These are phyloP conservation scores for Sciurus niger DNA, from an alignment of 2,113 vertebrate genomes.

Conservation along the genomic window DNA sequence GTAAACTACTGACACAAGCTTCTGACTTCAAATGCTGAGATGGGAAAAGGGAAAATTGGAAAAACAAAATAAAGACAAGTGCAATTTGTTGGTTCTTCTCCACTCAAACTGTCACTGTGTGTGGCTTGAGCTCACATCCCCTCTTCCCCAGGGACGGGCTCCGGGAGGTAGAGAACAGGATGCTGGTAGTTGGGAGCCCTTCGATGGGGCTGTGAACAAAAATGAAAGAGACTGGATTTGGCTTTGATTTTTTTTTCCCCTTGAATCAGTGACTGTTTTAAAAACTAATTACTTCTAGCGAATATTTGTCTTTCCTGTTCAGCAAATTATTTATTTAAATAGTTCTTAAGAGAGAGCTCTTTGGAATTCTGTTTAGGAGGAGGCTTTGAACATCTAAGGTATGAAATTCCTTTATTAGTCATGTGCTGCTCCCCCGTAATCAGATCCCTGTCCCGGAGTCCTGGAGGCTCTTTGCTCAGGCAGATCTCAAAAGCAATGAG, in stretches of 20 bases:
- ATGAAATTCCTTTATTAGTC: conserved; percentile 83
- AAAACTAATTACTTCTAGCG: conserved; percentile 60
- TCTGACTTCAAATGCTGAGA: background rate
- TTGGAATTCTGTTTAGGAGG: conserved; percentile 84
- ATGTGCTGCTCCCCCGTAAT: conserved; percentile 77
- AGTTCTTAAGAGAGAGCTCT: conserved; percentile 81
- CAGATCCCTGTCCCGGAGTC: conserved; percentile 66
- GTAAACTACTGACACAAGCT: background rate
- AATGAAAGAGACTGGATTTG: conserved; percentile 48
- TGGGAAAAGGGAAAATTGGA: background rate
- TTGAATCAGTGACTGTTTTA: conserved; percentile 59
- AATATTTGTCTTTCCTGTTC: conserved; percentile 71
- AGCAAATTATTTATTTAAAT: conserved; percentile 73
- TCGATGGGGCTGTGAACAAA: background rate
- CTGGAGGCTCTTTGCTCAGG: background rate
- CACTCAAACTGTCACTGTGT: background rate
- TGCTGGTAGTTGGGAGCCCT: background rate
- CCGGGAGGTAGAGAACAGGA: background rate
- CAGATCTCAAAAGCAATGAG: background rate
- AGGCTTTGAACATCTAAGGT: conserved; percentile 85
- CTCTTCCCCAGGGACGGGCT: rapidly evolving
- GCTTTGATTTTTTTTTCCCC: conserved; percentile 69
- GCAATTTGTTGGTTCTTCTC: background rate
- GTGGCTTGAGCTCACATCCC: background rate
- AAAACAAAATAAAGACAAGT: background rate